Evolutionary conservation across 2,888 invertebrate species (phyloP), one percentile per base, ranked within the genome.

Genomic region (Patella pellucida): DNA sequence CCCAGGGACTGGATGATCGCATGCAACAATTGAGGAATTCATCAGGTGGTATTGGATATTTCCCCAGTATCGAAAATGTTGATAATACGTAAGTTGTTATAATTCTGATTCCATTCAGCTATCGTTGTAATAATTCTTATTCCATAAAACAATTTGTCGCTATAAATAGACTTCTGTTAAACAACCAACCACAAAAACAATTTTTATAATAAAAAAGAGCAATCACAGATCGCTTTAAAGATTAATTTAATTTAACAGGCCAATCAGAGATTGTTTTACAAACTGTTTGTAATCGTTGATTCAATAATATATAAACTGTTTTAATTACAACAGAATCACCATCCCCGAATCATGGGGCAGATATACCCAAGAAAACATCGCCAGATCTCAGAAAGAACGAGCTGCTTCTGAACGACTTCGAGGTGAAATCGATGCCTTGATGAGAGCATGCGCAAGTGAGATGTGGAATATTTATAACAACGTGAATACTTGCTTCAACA

Each of bases 241-340:
- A 62, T 16, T 12, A 14, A 31, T 1, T 31, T 31, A 5, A 41
- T 41, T 0, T 41, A 41, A 41, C 7, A 41, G 31, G 7, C 31
- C 31, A 41, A 41, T 50, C 14, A 19, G 2, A 19, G 51, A 14
- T 51, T 4, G 3, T 51, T 11, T 50, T 51, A 11, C 19, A 41
- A 41, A 1, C 41, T 9, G 0, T 7, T 41, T 7, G 4, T 7
- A 4, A 41, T 41, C 31, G 4, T 5, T 5, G 3, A 1, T 23
- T 3, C 9, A 62, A 56, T 1, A n/a, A 1, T 9, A 56, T 56
- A 5, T n/a, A 56, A 11, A 1, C n/a, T n/a, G 0, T 56, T 16
- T 19, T 23, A 12, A 52, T 69, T 71, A 70, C 79, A 81, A 16
- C 81, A 94, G 94, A 16, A 93, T 96, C 82, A 95, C 95, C 87